Base-by-base conservation (phyloP, 2,113 vertebrate species). In the Zosterops hypoxanthus region DNA sequence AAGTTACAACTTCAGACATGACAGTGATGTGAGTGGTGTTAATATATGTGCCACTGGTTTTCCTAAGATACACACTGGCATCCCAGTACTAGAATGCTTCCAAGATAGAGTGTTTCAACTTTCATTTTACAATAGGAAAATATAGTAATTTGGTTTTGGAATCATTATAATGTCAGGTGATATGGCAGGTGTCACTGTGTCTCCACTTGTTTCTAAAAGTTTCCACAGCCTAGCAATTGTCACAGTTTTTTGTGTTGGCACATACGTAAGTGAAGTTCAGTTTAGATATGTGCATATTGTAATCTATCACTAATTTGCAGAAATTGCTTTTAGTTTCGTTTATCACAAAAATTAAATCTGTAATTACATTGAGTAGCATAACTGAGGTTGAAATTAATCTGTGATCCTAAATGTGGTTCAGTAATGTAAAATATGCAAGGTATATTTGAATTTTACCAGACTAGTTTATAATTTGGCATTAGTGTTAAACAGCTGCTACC, bases 401-500 rank as follows among this genome's bases (percentile, higher is more conserved):
- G 31, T 82, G 68, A 84, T 91, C 65, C 36, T 94, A 77, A 86
- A 64, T 60, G 39, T 76, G 36, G 61, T 75, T 70, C 88, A 92
- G 56, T 70, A 94, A 65, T 89, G 69, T 76, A 80, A 96, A 92
- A 57, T 92, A 87, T 42, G 34, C 76, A 56, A 53, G 25, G 39
- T 87, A 92, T 75, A 80, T 78, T 86, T 90, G 63, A 91, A 93
- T 77, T 96, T 83, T 91, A 90, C 94, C 82, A 33, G 80, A 82
- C 83, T 95, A 55, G 86, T 96, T 97, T 96, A 94, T 96, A 92
- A 92, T 97, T 98, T 97, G 95, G 96, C 93, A 69, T 95, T 93
- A 83, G 91, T 60, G 90, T 95, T 94, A 83, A 98, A 88, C 97
- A 97, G 96, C 96, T 97, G 96, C 96, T 97, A 88, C 96, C 94